Evolutionary conservation across 1,140 invertebrate species (phyloP), one percentile per base, ranked within the genome.

Genomic region (Drosophila nigromelanica): DNA sequence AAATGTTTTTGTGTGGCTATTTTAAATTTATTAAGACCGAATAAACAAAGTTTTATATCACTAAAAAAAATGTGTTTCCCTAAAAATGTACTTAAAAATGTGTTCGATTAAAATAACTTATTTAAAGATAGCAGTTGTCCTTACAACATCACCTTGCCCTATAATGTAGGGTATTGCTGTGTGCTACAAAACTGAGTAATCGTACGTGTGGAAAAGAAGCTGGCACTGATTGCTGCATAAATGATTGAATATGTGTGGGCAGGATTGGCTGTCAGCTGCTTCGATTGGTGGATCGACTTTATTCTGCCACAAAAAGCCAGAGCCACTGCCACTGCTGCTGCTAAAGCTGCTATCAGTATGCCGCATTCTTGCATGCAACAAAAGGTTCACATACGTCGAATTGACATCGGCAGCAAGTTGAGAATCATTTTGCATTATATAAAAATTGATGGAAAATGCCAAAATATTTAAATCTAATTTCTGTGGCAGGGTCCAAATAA

Each of bases 401-500:
- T 35, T 35, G 50, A 37, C 48, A 50, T 33, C 45, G 14, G 27
- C 30, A 51, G 30, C n/a, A 15, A 24, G 35, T n/a, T 33, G 14
- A 55, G 45, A 37, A 33, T 27, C 50, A 18, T 39, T 39, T 18
- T 66, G 61, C 71, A 78, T 81, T 87, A 78, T 76, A 80, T 76
- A 72, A 87, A 82, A 89, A 87, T 89, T 87, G 82, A 87, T 89
- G 76, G 79, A 73, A 85, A 83, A 87, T 89, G 83, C 83, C 79
- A 87, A 89, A 87, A 87, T 87, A 79, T 83, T 87, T 87, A 83
- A 89, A 87, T 89, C 83, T 79, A 79, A 89, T 89, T 83, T 72
- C 61, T 71, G 72, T 70, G 47, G 71, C 35, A 12, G 1, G 27
- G 8, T 14, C 51, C 14, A 7, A 21, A 8, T 27, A n/a, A 10